Base-by-base conservation (phyloP, 2,888 invertebrate species). In the Orthosia cruda region DNA sequence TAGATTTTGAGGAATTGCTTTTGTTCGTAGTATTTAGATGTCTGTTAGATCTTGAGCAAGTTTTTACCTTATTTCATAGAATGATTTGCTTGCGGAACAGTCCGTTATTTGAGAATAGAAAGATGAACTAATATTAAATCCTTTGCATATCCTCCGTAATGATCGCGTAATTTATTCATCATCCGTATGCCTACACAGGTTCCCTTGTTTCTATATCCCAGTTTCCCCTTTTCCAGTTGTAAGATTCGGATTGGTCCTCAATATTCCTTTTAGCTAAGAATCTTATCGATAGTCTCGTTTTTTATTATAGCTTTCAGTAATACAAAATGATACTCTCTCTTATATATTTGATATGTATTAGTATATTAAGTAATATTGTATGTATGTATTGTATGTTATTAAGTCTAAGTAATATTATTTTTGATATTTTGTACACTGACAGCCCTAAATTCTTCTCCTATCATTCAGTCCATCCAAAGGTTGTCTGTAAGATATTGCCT, bases 11-110 rank as follows among this genome's bases (percentile, higher is more conserved):
- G 63, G 63, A 74, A 83, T 69, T 71, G 58, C 40, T 69, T 58
- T 61, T 16, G 58, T 81, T 74, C 65, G 15, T 23, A 15, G 84
- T 84, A 76, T 57, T 80, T 23, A 57, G 55, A 81, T 58, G 45
- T 61, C 15, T 7, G 45, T n/a, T 20, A 59, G 26, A 59, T 50
- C 54, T 55, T 49, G 0, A 26, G 1, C 13, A 13, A 23, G 54
- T n/a, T n/a, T 26, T 26, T 26, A 26, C 26, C 26, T 26, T 63
- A 52, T 13, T 54, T 54, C 20, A 13, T 20, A 55, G 54, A 54
- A 20, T 9, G 9, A 4, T 20, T 15, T 3, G 7, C 2, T 57
- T 40, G 16, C 20, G 20, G 11, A 20, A 47, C 18, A 32, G 16
- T 32, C 16, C 32, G 12, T 32, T 40, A 18, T 32, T 58, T 40